Evolutionary conservation across 2,888 invertebrate genomes (phyloP), one percentile per base, ranked within the genome.

Genomic region (Gisinianus flammeolus): DNA sequence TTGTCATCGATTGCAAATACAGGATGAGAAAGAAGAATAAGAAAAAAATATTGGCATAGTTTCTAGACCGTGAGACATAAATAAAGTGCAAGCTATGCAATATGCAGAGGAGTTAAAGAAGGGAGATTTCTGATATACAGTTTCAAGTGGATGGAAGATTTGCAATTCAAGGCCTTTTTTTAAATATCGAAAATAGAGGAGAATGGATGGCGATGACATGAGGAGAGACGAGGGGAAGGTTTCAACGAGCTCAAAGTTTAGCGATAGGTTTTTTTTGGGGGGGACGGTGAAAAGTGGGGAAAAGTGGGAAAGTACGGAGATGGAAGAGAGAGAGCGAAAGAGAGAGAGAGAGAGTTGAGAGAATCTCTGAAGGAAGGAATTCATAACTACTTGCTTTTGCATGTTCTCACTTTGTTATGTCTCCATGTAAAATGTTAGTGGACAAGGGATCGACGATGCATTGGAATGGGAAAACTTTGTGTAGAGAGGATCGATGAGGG

Each of bases 401-500:
- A 44, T 44, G 44, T 19, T 16, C 19, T 44, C 44, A 44, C 44
- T 44, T 44, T 44, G n/a, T n/a, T n/a, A n/a, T n/a, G n/a, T n/a
- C n/a, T n/a, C n/a, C n/a, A n/a, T n/a, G n/a, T 44, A 16, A 6
- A 44, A 44, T 44, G 44, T 44, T 44, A 6, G 44, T 44, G 44
- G 44, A 6, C 44, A 44, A 44, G n/a, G n/a, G 44, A 44, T 44
- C 58, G n/a, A 35, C 30, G 35, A 68, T 69, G 76, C 68, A 69
- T 28, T 12, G 70, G 44, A 76, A 76, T 76, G 76, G 70, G 76
- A 76, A 76, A 76, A 76, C 58, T 76, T 76, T 69, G 10, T 24
- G 12, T 2, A 19, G 6, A 2, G 31, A 30, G 72, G 35, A 58
- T 58, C 56, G 72, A 72, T 72, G 30, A 70, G 54, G 62, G 24